Percentiles rank a stretch among this genome's conserved stretches.
phyloP scores from a whole-genome alignment of 64 coral and sea anemone species.

The Cladopsammia gracilis region DNA sequence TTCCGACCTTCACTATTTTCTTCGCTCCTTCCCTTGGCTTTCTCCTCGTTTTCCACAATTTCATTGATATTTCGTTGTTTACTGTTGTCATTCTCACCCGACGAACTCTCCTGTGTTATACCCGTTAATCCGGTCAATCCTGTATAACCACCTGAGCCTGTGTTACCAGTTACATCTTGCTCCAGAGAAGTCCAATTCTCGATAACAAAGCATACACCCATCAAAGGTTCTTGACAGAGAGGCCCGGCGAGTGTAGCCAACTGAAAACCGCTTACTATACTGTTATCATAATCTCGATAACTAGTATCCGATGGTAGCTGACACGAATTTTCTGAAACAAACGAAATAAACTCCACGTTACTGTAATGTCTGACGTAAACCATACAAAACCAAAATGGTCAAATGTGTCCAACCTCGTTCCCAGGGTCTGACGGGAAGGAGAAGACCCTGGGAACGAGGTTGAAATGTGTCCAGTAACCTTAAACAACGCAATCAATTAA shows the following conservation, averaged over 20 bases:
- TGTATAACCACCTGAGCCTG: neutral
- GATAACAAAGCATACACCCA: slow-evolving; percentile 96
- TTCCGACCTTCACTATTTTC: neutral
- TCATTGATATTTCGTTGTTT: neutral
- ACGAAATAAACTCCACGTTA: neutral
- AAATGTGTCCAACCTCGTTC: too few species aligned
- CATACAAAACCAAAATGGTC: too few species aligned
- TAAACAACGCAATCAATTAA: too few species aligned
- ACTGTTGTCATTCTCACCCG: neutral
- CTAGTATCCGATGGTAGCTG: neutral
- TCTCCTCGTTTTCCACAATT: neutral
- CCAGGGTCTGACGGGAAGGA: too few species aligned
- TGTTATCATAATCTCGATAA: slow-evolving; percentile 88
- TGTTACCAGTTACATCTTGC: neutral
- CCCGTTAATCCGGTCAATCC: slow-evolving; percentile 12
- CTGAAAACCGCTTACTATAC: slow-evolving; percentile 93
- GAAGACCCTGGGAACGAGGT: too few species aligned
- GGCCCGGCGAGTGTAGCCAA: slow-evolving; percentile 89
- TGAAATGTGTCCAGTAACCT: too few species aligned
- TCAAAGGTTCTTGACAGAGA: slow-evolving; percentile 94
- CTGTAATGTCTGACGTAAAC: neutral
- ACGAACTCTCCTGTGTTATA: neutral
- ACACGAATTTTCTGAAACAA: neutral
- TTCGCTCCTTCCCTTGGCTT: neutral
- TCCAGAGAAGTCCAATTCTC: slow-evolving; percentile 77